phyloP scores from a whole-genome alignment of 37 sponge, comb jelly and placozoan genomes.

The Corticium candelabrum region DNA sequence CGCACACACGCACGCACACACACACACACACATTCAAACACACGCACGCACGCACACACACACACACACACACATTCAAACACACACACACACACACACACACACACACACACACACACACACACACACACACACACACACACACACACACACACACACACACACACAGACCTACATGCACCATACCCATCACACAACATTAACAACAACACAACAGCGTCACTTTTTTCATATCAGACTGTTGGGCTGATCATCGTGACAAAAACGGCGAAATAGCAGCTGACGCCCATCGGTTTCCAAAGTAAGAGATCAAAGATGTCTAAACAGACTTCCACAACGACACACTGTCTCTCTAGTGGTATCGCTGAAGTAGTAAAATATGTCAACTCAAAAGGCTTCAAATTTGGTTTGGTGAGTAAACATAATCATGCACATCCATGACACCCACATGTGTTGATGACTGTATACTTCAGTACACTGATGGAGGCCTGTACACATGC shows the following conservation, averaged over 20 bases:
- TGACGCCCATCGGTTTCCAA: conserved; percentile 46
- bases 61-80: not conserved
- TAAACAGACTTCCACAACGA: too few relatives aligned
- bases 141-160: conserved; percentile 5
- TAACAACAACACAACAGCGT: too few relatives aligned
- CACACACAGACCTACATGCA: not conserved
- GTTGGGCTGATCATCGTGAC: conserved; percentile 73
- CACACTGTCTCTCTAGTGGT: conserved; percentile 46
- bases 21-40: too few relatives aligned
- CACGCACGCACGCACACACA: not conserved
- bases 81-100: too few relatives aligned
- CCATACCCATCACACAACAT: not conserved
- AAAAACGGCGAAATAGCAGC: conserved; percentile 45
- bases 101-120: conserved; percentile 5
- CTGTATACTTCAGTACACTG: conserved; percentile 80
- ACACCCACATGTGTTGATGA: not conserved
- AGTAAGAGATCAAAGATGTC: too few relatives aligned
- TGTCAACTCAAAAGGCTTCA: conserved; percentile 68
- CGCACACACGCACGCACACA: not conserved
- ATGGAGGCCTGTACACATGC: conserved; percentile 66
- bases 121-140: not conserved
- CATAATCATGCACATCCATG: not conserved
- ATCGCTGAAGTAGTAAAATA: conserved; percentile 46
- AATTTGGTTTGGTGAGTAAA: conserved; percentile 68
- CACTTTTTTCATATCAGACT: conserved; percentile 27